Percentiles rank a stretch among this genome's conserved stretches.
These are phyloP conservation scores for Lycia hirtaria DNA, from an alignment of 2,888 invertebrate genomes.

Conservation along the genomic window DNA sequence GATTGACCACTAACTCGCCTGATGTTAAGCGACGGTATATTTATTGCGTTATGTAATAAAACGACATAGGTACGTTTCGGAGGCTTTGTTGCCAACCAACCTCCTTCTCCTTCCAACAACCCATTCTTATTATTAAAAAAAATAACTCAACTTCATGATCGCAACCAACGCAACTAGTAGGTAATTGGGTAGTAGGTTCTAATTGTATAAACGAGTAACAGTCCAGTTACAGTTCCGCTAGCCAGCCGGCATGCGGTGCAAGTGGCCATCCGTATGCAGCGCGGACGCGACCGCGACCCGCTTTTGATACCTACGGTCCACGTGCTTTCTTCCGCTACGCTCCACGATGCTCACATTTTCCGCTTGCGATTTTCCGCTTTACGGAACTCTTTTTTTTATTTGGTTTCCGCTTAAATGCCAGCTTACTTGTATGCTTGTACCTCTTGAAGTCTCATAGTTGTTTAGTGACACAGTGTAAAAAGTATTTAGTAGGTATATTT, in stretches of 20 bases:
- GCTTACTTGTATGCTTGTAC: background rate
- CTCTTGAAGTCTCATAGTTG: too few relatives aligned
- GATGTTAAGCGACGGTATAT: too few relatives aligned
- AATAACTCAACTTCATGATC: background rate
- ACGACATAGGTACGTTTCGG: too few relatives aligned
- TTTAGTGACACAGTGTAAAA: too few relatives aligned
- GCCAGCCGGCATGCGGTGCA: constrained; percentile 66
- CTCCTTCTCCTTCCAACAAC: too few relatives aligned
- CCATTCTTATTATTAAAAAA: too few relatives aligned
- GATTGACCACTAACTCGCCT: too few relatives aligned
- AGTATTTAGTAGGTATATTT: too few relatives aligned
- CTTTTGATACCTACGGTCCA: constrained; percentile 27
- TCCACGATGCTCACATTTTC: constrained; percentile 11
- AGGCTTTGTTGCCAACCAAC: too few relatives aligned
- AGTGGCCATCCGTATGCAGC: constrained; percentile 61
- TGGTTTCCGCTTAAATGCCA: background rate
- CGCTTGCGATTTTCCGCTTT: constrained; percentile 7
- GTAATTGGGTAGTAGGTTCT: constrained; percentile 6
- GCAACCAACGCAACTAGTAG: background rate
- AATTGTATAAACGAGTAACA: constrained; percentile 35
- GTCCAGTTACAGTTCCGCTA: constrained; percentile 76
- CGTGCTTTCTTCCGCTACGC: constrained; percentile 39
- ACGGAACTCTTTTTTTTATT: background rate
- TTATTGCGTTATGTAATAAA: too few relatives aligned
- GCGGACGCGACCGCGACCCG: constrained; percentile 42